These are phyloP conservation scores for Polydrusus cervinus DNA, from an alignment of 2,888 invertebrate species.

Conservation along the genomic window DNA sequence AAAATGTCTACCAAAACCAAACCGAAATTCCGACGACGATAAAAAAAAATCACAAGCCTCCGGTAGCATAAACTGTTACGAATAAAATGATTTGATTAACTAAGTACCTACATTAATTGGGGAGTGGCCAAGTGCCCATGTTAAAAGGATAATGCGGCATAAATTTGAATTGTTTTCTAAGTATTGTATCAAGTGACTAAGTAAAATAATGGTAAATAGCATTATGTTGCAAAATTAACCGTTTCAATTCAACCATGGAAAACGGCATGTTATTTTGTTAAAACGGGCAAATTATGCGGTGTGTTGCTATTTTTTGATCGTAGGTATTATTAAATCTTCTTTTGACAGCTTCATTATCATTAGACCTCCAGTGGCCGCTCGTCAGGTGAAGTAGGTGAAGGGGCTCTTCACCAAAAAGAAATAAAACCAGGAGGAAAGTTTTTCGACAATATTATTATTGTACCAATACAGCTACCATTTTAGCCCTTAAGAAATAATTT, in stretches of 20 bases:
- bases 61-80: slow-evolving; percentile 36
- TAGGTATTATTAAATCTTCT: no score
- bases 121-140: slow-evolving; percentile 33
- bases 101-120: slow-evolving; percentile 34
- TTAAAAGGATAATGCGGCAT: slow-evolving; percentile 32
- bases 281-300: no score
- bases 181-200: slow-evolving; percentile 21
- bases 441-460: no score
- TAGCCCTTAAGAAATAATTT: no score
- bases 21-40: slow-evolving; percentile 28
- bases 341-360: no score
- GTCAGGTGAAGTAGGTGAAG: no score
- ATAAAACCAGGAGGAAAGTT: no score
- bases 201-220: slow-evolving; percentile 11
- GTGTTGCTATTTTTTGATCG: no score
- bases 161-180: slow-evolving; percentile 33
- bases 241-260: background rate
- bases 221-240: slow-evolving; percentile 10
- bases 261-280: background rate
- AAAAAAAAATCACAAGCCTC: slow-evolving; percentile 28
- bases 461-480: no score
- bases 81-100: slow-evolving; percentile 33
- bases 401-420: no score
- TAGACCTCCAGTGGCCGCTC: no score
- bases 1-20: slow-evolving; percentile 37